Evolutionary conservation across 2,888 invertebrate genomes (phyloP).

Genomic region (Cordilura impudica): DNA sequence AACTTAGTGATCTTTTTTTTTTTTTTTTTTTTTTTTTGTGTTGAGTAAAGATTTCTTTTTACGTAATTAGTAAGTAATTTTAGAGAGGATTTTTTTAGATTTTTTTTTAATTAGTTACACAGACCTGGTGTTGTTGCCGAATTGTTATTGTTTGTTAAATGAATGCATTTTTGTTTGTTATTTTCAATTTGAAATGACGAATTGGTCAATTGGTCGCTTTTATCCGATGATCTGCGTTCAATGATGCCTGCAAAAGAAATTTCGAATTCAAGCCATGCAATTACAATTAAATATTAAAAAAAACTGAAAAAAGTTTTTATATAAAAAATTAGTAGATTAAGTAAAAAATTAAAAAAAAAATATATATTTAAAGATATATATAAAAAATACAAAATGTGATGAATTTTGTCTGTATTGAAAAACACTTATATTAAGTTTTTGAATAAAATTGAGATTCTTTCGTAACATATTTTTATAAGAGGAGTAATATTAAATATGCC

Average conservation of each 20-base stretch:
- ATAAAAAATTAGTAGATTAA: slow-evolving; percentile 1
- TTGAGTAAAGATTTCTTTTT: too few relatives aligned
- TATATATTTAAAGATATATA: slow-evolving; percentile 1
- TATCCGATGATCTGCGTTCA: slow-evolving; percentile 78
- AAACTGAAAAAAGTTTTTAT: slow-evolving; percentile 28
- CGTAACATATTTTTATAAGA: too few relatives aligned
- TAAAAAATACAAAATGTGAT: slow-evolving; percentile 22
- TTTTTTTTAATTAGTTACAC: slow-evolving; percentile 70
- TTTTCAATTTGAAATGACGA: slow-evolving; percentile 77
- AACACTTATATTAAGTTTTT: too few relatives aligned
- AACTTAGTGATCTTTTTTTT: too few relatives aligned
- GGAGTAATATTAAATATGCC: too few relatives aligned
- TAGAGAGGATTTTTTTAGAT: background rate
- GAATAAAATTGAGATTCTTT: too few relatives aligned
- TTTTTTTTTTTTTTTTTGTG: too few relatives aligned
- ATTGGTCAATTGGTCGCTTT: slow-evolving; percentile 78
- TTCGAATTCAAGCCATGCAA: slow-evolving; percentile 77
- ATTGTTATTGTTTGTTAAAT: slow-evolving; percentile 78
- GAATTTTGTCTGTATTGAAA: slow-evolving; percentile 16
- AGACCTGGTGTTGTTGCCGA: slow-evolving; percentile 78
- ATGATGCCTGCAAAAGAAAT: slow-evolving; percentile 78
- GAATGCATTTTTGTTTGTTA: slow-evolving; percentile 77
- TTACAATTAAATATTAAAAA: slow-evolving; percentile 66
- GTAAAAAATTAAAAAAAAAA: background rate
- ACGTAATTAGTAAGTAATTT: background rate